These are phyloP conservation scores for Falcunculus frontatus DNA, from an alignment of 2,113 vertebrate genomes.

Conservation along the genomic window DNA sequence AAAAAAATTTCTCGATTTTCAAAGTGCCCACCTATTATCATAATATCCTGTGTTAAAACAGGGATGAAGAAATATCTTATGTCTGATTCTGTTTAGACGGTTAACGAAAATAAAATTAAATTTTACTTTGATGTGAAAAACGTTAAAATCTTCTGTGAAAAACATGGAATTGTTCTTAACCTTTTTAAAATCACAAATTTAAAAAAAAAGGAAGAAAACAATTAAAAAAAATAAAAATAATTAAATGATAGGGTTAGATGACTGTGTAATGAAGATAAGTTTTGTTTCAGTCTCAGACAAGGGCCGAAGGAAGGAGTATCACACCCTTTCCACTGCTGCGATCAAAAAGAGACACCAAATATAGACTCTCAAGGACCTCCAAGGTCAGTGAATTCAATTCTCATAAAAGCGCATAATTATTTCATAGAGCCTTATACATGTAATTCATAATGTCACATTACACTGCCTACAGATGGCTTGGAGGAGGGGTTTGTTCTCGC, in stretches of 20 bases:
- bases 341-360: neutral
- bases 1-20: neutral
- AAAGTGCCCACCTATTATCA: neutral
- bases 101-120: neutral
- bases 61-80: neutral
- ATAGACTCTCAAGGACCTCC: neutral
- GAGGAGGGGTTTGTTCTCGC: neutral
- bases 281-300: neutral
- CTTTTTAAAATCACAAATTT: neutral
- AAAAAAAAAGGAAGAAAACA: neutral
- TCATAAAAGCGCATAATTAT: slow-evolving; percentile 6
- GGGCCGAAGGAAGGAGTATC: rapidly evolving
- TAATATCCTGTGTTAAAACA: neutral
- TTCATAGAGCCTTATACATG: neutral
- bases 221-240: neutral
- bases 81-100: neutral
- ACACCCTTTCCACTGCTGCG: neutral
- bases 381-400: slow-evolving; percentile 5
- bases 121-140: neutral
- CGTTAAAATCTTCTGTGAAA: neutral
- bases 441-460: neutral
- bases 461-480: neutral
- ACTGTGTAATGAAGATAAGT: neutral
- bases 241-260: neutral
- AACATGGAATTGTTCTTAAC: neutral